Evolutionary conservation across 2,113 vertebrate genomes (phyloP), one percentile per base, ranked within the genome.

Genomic region (Pycnonotus jocosus): DNA sequence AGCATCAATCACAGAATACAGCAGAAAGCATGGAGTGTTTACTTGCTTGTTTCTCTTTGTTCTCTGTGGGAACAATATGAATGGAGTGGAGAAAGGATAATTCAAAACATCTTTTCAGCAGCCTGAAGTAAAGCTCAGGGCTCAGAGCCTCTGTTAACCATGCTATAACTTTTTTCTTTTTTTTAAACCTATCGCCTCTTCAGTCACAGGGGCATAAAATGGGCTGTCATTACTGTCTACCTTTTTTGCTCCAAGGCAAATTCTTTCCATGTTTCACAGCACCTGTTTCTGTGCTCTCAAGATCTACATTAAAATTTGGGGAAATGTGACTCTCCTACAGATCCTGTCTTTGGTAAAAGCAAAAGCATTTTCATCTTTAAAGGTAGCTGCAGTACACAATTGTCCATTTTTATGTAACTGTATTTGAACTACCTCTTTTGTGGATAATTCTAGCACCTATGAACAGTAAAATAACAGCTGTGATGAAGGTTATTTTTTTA

Each of bases 401-500:
- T 54, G 58, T 37, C 86, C 74, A 66, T 31, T 68, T 94, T 78
- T 64, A 60, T 73, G 65, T 81, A 83, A 72, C 44, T 85, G 48
- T 35, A 12, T 70, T 93, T 93, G 74, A 96, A 68, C 62, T 66
- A 33, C 30, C 15, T 77, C 62, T 85, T 82, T 69, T 74, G 44
- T 65, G 65, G 24, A 62, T 85, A 90, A 88, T 93, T 77, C 62
- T 81, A 65, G 28, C 33, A 74, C 70, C 27, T 85, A 30, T 25
- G 42, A 62, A 61, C 51, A 86, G 12, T 38, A 88, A 94, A 86
- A 96, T 92, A 62, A 73, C 27, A 51, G 11, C 19, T 77, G 47
- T 44, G 20, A 80, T 90, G 58, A 90, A 93, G 62, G 70, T 73
- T 92, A 73, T 93, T 91, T 94, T 94, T 93, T 95, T 18, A 78